Conservation (phyloP, 1,140 invertebrate species). For the Chironomus striatipennis region DNA sequence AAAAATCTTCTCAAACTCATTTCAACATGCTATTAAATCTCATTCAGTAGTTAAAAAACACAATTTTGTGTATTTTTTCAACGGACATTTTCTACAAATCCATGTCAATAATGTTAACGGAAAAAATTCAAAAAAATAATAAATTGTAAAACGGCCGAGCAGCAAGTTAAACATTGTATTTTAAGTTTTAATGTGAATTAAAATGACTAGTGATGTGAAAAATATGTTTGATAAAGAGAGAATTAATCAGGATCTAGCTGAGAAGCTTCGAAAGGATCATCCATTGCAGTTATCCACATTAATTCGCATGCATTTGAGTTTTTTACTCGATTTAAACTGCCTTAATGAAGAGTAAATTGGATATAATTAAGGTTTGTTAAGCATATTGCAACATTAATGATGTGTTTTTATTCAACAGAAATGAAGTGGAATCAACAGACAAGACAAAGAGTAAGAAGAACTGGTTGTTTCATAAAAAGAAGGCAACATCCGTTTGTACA, state of each 20-base stretch:
- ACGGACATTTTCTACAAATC: no score
- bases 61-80: no score
- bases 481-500: background rate
- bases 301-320: constrained; percentile 86
- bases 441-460: background rate
- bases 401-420: background rate
- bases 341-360: constrained; percentile 63
- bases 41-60: no score
- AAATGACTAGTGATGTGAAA: background rate
- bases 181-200: background rate
- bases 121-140: no score
- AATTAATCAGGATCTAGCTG: constrained; percentile 30
- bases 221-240: constrained; percentile 26
- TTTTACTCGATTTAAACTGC: constrained; percentile 63
- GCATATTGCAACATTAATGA: background rate
- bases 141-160: background rate
- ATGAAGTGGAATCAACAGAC: background rate
- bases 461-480: constrained; percentile 19
- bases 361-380: background rate
- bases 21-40: no score
- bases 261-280: constrained; percentile 61
- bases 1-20: no score
- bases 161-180: background rate
- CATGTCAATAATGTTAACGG: no score
- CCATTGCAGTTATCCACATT: constrained; percentile 77